Base-by-base conservation (phyloP, 2,888 invertebrate genomes). In the Gryllus longicercus region DNA sequence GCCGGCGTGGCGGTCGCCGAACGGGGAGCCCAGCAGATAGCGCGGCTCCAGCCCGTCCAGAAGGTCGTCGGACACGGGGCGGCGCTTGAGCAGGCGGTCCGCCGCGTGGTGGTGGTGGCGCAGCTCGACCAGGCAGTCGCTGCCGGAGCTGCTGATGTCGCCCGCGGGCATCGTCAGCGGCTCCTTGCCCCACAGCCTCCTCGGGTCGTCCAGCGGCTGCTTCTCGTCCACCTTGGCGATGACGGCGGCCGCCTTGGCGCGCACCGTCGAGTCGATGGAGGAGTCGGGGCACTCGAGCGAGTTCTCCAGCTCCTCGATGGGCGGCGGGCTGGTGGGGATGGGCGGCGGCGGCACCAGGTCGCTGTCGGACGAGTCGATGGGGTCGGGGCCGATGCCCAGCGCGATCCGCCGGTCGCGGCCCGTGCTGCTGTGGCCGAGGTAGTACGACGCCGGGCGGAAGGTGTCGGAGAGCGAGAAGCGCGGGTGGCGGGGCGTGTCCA, bases 381-480 rank as follows among this genome's bases (percentile, higher is more conserved):
- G 89, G 84, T 94, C 93, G n/a, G n/a, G 16, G 18, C 91, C 89
- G 21, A 81, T 79, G 14, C 74, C 80, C 16, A 80, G 76, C 25
- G 80, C 79, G 81, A 80, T 51, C n/a, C 78, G 80, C 76, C 78
- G 74, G 25, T 76, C 78, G 16, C 83, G 84, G 51, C 83, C 83
- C 18, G 83, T 82, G 84, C 92, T 93, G 1, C 92, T 91, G 50
- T 92, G 91, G 49, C 93, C 93, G 76, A 96, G 86, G 86, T 96
- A 96, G 85, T 96, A 96, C 0, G 96, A 96, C 0, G 96, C 96
- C 0, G 96, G 96, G 79, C 96, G 89, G 85, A 96, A 96, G 2
- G 94, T 95, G 85, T 96, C 96, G 1, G 95, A 96, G 80, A 96
- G 89, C 87, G 95, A 96, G 85, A 96, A 95, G 83, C 96, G 90